phyloP scores from a whole-genome alignment of 2,113 vertebrate species.

The Alethe diademata region DNA sequence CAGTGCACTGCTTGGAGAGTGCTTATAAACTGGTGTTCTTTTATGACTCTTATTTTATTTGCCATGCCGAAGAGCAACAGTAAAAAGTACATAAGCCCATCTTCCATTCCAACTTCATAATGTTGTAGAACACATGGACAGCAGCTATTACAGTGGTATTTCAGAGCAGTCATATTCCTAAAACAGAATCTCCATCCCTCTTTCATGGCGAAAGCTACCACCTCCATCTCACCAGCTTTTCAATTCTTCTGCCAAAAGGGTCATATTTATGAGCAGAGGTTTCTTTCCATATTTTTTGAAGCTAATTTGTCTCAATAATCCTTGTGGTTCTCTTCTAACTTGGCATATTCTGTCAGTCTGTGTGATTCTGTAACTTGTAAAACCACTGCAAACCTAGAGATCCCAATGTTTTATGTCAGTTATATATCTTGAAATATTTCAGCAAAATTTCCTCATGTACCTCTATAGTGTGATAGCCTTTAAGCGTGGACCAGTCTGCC shows the following conservation, averaged over 20 bases:
- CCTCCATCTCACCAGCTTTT: conserved; percentile 50
- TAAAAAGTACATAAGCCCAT: neutral
- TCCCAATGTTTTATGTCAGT: neutral
- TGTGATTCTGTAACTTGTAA: conserved; percentile 59
- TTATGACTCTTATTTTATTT: neutral
- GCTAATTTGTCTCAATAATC: conserved; percentile 12
- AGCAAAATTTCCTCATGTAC: neutral
- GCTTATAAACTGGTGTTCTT: neutral
- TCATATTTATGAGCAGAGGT: conserved; percentile 68
- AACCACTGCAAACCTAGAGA: conserved; percentile 37
- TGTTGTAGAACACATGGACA: neutral
- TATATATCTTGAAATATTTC: neutral
- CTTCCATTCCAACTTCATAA: neutral
- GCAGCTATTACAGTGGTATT: neutral
- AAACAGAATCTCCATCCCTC: conserved; percentile 17
- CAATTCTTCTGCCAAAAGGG: conserved; percentile 61
- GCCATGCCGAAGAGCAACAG: neutral
- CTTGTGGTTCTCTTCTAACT: neutral
- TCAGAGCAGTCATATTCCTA: neutral
- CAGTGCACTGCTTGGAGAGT: neutral
- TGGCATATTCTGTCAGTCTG: neutral
- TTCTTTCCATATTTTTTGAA: conserved; percentile 70
- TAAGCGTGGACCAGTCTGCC: neutral
- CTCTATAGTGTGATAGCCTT: neutral
- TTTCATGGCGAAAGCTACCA: conserved; percentile 69